Percentiles rank a stretch among this genome's conserved stretches.
These are phyloP conservation scores for Acropternis orthonyx DNA, from an alignment of 2,797 vertebrate species.

Conservation along the genomic window DNA sequence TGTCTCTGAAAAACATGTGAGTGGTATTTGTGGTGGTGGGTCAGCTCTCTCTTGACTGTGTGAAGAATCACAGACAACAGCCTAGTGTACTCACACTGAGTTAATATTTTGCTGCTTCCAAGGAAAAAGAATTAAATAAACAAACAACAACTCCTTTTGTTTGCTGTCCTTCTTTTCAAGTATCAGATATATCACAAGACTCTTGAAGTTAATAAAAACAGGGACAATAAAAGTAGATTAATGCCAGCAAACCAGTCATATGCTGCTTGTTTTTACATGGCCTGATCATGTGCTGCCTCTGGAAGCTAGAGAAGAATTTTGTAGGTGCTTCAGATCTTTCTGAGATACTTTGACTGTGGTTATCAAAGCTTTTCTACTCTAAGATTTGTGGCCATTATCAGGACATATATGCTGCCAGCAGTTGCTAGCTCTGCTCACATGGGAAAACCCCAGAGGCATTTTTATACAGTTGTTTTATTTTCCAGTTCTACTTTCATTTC, in stretches of 20 bases:
- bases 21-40: constrained; percentile 45
- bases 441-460: not conserved
- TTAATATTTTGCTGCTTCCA: constrained; percentile 20
- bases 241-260: constrained; percentile 30
- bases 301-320: not conserved
- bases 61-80: constrained; percentile 67
- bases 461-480: constrained; percentile 18
- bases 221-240: constrained; percentile 33
- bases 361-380: not conserved
- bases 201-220: constrained; percentile 24
- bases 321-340: constrained; percentile 37
- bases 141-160: constrained; percentile 66
- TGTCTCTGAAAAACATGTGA: constrained; percentile 62
- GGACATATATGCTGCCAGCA: not conserved
- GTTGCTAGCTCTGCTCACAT: not conserved
- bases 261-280: not conserved
- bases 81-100: constrained; percentile 45
- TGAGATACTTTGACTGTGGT: not conserved
- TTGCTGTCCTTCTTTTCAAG: constrained; percentile 23
- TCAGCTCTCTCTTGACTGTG: constrained; percentile 51
- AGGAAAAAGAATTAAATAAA: constrained; percentile 39
- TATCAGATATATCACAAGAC: constrained; percentile 48
- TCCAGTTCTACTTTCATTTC: not conserved
- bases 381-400: not conserved
- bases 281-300: constrained; percentile 36